phyloP scores from a whole-genome alignment of 1,140 invertebrate genomes.

The Drosophila aff. region DNA sequence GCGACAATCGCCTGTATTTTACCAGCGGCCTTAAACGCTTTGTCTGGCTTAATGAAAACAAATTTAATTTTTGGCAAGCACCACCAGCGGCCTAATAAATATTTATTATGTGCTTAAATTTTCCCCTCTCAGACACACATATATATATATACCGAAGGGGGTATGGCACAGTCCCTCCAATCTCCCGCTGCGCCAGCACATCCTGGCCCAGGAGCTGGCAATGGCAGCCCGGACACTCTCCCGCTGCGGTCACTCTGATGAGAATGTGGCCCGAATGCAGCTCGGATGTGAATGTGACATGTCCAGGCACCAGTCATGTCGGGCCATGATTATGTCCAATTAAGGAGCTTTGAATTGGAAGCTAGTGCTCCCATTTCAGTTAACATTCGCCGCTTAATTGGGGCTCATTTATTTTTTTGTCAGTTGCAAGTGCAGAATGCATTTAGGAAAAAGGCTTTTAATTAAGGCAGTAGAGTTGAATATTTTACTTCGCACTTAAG shows the following conservation, averaged over 20 bases:
- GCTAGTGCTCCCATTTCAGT: constrained; percentile 7
- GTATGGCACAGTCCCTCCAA: constrained; percentile 1
- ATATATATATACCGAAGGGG: constrained; percentile 10
- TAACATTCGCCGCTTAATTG: constrained; percentile 10
- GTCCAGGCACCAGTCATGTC: constrained; percentile 21
- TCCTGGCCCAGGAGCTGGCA: constrained; percentile 17
- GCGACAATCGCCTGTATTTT: constrained; percentile 32
- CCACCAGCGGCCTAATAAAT: constrained; percentile 66
- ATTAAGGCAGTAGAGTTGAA: neutral
- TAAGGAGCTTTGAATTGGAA: constrained; percentile 36
- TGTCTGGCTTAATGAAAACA: constrained; percentile 77
- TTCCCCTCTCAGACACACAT: constrained; percentile 2
- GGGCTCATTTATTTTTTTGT: neutral
- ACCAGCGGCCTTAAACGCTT: constrained; percentile 62
- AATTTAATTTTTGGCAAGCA: constrained; percentile 75
- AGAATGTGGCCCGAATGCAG: constrained; percentile 21
- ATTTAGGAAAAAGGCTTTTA: neutral
- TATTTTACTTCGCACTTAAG: neutral
- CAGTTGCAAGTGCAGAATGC: neutral
- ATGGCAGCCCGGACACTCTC: constrained; percentile 20
- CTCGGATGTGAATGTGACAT: constrained; percentile 35
- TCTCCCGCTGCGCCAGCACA: constrained; percentile 18
- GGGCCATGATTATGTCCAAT: constrained; percentile 46
- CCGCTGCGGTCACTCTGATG: constrained; percentile 23
- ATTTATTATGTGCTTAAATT: constrained; percentile 66